Evolutionary conservation across 64 coral and sea anemone genomes (phyloP), one percentile per base, ranked within the genome.

Genomic region (Exaiptasia diaphana): DNA sequence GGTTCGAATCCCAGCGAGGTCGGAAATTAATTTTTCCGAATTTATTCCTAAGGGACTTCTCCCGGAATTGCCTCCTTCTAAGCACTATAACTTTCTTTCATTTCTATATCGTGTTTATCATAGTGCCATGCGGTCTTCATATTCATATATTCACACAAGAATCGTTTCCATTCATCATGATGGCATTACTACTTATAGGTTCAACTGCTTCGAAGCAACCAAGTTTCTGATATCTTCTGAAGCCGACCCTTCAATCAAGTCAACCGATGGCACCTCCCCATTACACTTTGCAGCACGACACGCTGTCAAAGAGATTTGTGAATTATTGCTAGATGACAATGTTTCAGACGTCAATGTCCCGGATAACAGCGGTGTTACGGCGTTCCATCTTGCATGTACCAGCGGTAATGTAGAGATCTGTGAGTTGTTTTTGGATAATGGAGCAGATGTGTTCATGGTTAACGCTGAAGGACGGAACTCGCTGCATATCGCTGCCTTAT

Each of bases 231-330:
- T 93, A 5, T 70, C 87, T 35, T 61, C 76, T 30, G 64, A 74
- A 17, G 91, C 91, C 55, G 85, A 93, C 41, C 91, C 91, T 12
- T 42, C 69, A 5, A 53, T 73, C 2, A 71, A 50, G 30, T 56
- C 81, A 46, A 69, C 60, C 11, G 79, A 88, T 12, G 85, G 91
- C 2, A 57, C 91, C 4, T 83, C 91, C 18, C 85, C 91, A 18
- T 42, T 93, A 29, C 91, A 93, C 34, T 88, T 88, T 29, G 85
- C 85, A 3, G 85, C 91, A 5, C 85, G 91, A 12, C 85, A 79
- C 8, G 91, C 85, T 28, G 81, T 35, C 32, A 45, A 63, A 24
- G 61, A 77, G 9, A 48, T 76, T 2, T 50, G 71, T 35, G 65
- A 83, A 50, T 26, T 83, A 23, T 68, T 93, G 20, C 40, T 93